Evolutionary conservation across 2,888 invertebrate genomes (phyloP).

Genomic region (Oegoconia quadripuncta): DNA sequence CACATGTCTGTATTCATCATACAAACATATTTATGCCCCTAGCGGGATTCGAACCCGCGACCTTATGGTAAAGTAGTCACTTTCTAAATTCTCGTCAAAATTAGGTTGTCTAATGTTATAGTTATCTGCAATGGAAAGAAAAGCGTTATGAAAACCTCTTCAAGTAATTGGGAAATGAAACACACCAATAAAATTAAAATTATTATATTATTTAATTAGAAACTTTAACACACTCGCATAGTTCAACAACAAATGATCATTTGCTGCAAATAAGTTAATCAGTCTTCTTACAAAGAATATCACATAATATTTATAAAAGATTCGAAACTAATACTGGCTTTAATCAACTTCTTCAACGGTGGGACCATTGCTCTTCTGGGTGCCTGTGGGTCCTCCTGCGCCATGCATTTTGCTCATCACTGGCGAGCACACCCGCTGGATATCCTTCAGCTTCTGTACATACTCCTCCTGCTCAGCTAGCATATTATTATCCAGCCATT

Average conservation of each 20-base stretch:
- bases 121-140: no score
- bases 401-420: slow-evolving; percentile 80
- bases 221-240: no score
- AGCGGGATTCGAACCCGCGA: no score
- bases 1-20: no score
- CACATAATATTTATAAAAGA: not conserved
- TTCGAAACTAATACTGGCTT: slow-evolving; percentile 6
- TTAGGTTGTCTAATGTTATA: no score
- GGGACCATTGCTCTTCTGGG: slow-evolving; percentile 35
- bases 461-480: slow-evolving; percentile 82
- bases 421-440: slow-evolving; percentile 79
- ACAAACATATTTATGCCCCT: no score
- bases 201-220: no score
- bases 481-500: slow-evolving; percentile 85
- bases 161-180: no score
- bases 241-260: slow-evolving; percentile 7
- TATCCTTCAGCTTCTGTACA: slow-evolving; percentile 79
- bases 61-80: no score
- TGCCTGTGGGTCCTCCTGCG: slow-evolving; percentile 46
- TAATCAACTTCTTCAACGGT: slow-evolving; percentile 58
- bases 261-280: not conserved
- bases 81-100: no score
- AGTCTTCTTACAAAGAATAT: slow-evolving; percentile 4
- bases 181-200: no score
- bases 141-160: no score